These are phyloP conservation scores for Drosophila nebulosa DNA, from an alignment of 1,140 invertebrate species.

Conservation along the genomic window DNA sequence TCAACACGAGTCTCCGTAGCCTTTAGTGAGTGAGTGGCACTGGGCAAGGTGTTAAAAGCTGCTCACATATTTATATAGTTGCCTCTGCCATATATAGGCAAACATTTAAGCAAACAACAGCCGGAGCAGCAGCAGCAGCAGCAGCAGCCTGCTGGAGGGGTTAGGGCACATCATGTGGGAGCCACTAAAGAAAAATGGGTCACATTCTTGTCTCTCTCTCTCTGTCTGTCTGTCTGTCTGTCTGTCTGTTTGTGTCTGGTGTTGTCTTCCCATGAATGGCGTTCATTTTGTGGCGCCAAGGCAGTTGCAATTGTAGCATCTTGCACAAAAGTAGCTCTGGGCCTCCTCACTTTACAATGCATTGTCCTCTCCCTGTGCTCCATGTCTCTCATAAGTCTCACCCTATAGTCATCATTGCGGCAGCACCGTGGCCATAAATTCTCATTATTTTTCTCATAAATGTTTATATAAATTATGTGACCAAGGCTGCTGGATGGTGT, in stretches of 20 bases:
- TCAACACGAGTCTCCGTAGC: neutral
- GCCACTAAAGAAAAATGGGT: conserved; percentile 53
- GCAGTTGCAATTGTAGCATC: conserved; percentile 37
- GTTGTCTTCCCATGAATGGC: conserved; percentile 58
- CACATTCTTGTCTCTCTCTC: conserved; percentile 59
- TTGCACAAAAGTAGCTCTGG: conserved; percentile 52
- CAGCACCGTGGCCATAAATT: neutral
- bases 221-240: too few relatives aligned
- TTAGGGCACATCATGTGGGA: conserved; percentile 25
- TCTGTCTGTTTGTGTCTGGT: too few relatives aligned
- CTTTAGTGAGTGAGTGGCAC: conserved; percentile 10
- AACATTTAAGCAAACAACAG: conserved; percentile 67
- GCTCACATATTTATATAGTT: conserved; percentile 76
- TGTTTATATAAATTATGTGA: neutral
- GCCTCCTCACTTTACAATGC: conserved; percentile 12
- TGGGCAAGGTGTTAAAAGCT: conserved; percentile 72
- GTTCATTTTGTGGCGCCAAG: conserved; percentile 65
- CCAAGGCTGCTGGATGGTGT: too few relatives aligned
- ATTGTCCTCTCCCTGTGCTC: neutral
- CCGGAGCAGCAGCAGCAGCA: neutral
- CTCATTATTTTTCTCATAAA: neutral
- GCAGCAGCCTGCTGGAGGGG: neutral
- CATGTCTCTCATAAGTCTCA: conserved; percentile 32
- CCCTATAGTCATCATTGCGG: neutral
- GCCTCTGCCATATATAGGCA: conserved; percentile 68